A percentile compares a stretch with the other conserved stretches of the same genome.
phyloP scores from a whole-genome alignment of 1,140 invertebrate species.

The Lerema accius region DNA sequence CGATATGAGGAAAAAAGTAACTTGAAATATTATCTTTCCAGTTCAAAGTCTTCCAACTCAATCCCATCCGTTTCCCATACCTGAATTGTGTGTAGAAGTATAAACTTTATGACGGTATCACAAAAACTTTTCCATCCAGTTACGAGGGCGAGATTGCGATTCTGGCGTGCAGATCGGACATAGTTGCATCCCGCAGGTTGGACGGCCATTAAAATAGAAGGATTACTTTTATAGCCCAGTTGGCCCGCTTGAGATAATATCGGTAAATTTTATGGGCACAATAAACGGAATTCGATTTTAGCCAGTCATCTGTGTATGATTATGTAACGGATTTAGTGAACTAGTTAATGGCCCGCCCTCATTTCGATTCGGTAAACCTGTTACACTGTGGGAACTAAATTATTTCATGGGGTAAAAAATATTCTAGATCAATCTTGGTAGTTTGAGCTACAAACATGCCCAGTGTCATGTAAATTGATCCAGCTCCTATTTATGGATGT shows the following conservation, averaged over 20 bases:
- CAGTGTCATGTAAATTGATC: no score
- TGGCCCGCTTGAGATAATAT: constrained; percentile 79
- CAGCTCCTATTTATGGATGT: no score
- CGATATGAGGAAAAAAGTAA: no score
- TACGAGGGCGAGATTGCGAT: constrained; percentile 21
- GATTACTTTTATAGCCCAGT: constrained; percentile 78
- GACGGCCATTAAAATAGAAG: constrained; percentile 77
- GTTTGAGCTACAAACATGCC: no score
- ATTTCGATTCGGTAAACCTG: no score
- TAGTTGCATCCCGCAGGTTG: constrained; percentile 75
- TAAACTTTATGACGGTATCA: constrained; percentile 30
- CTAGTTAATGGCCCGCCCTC: no score
- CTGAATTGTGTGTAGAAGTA: constrained; percentile 23
- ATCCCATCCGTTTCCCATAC: constrained; percentile 14
- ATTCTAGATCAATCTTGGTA: no score
- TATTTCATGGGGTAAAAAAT: no score
- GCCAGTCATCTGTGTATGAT: constrained; percentile 70
- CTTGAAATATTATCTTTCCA: not conserved
- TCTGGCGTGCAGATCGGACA: constrained; percentile 55
- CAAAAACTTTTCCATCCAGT: constrained; percentile 26
- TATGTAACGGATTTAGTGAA: constrained; percentile 54
- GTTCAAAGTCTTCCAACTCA: constrained; percentile 3
- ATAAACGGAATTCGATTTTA: constrained; percentile 80
- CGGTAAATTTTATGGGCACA: constrained; percentile 77
- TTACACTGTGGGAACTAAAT: no score